A percentile compares a stretch with the other conserved stretches of the same genome.
Evolutionary conservation across 2,113 vertebrate genomes (phyloP).

Genomic region (Pomatorhinus ruficollis): DNA sequence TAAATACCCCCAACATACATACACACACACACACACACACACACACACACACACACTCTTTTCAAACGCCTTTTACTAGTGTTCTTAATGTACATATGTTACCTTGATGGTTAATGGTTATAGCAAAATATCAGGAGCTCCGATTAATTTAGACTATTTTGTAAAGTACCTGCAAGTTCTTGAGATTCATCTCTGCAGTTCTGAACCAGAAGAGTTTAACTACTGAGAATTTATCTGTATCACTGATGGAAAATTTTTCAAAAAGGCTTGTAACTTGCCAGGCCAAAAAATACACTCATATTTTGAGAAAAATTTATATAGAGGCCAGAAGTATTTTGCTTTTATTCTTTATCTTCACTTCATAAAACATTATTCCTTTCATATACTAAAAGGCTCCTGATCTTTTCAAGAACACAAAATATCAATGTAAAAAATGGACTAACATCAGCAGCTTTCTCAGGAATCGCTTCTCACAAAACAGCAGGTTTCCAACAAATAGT

Average conservation of each 20-base stretch:
- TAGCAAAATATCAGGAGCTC: neutral
- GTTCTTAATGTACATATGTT: neutral
- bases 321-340: neutral
- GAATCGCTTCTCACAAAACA: neutral
- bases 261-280: neutral
- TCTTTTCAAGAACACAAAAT: neutral
- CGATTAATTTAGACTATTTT: neutral
- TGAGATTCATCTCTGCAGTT: neutral
- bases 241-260: neutral
- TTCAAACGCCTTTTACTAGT: neutral
- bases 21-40: neutral
- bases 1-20: neutral
- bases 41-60: fast-evolving
- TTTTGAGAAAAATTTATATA: neutral
- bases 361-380: neutral
- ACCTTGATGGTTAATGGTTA: neutral
- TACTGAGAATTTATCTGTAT: neutral
- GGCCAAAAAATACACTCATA: neutral
- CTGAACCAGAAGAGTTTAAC: neutral
- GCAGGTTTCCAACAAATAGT: neutral
- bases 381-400: neutral
- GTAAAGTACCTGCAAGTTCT: neutral
- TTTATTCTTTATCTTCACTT: neutral
- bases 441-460: neutral
- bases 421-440: neutral